A percentile compares a stretch with the other conserved stretches of the same genome.
Evolutionary conservation across 2,113 vertebrate species (phyloP).

Genomic region (Porphyrio hochstetteri): DNA sequence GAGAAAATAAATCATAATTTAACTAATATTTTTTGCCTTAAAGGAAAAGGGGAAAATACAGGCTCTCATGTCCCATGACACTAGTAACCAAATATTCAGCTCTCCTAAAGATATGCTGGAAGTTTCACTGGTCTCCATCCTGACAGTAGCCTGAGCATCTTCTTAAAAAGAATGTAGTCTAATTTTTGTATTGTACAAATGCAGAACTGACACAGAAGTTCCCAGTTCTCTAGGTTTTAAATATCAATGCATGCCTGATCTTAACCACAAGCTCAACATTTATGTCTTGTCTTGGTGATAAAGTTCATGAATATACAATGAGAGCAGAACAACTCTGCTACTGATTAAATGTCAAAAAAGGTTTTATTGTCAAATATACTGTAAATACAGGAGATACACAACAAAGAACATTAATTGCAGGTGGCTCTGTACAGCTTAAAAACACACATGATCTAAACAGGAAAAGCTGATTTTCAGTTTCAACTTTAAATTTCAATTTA

Average conservation of each 20-base stretch:
- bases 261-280: constrained; percentile 52
- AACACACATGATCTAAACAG: neutral
- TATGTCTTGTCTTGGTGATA: constrained; percentile 58
- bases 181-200: neutral
- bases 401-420: constrained; percentile 57
- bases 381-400: constrained; percentile 56
- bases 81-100: neutral
- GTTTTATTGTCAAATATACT: constrained; percentile 64
- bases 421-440: constrained; percentile 11
- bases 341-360: constrained; percentile 69
- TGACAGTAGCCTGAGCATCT: neutral
- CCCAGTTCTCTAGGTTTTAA: neutral
- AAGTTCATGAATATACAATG: constrained; percentile 67
- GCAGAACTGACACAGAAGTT: neutral
- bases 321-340: constrained; percentile 54
- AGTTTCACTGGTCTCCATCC: neutral
- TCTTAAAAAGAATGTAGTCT: neutral
- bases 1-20: neutral
- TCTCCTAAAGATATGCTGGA: neutral
- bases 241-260: constrained; percentile 5
- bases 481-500: constrained; percentile 25
- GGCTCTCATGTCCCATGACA: neutral
- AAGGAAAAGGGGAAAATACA: neutral
- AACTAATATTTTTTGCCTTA: neutral
- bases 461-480: constrained; percentile 19